Evolutionary conservation across 2,113 vertebrate species (phyloP).

Genomic region (Lophius piscatorius): DNA sequence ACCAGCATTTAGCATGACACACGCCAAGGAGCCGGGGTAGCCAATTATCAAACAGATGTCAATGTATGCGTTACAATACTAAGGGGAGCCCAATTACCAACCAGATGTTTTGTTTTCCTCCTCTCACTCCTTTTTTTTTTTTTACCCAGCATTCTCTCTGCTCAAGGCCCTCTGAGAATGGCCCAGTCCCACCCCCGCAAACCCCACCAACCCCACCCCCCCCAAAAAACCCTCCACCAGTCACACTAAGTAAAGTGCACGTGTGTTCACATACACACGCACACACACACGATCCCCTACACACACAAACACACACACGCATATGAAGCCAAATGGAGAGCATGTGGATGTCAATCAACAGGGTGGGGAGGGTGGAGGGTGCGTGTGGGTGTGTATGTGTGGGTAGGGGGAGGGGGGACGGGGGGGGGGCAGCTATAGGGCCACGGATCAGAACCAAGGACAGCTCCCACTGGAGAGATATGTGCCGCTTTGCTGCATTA

Average conservation of each 20-base stretch:
- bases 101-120: constrained; percentile 78
- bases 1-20: constrained; percentile 78
- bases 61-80: constrained; percentile 82
- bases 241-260: constrained; percentile 25
- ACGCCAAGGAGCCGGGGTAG: constrained; percentile 71
- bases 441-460: constrained; percentile 79
- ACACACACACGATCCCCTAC: no score
- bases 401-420: not conserved
- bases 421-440: constrained; percentile 22
- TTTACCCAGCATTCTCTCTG: constrained; percentile 60
- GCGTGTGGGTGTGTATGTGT: not conserved
- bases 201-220: constrained; percentile 44
- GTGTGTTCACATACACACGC: not conserved
- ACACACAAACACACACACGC: no score
- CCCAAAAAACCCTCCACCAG: constrained; percentile 36
- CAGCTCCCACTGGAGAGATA: constrained; percentile 69
- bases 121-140: constrained; percentile 24
- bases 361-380: constrained; percentile 7
- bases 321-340: constrained; percentile 65
- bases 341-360: constrained; percentile 77
- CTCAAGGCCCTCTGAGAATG: constrained; percentile 62
- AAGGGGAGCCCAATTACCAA: constrained; percentile 81
- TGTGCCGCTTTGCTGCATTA: constrained; percentile 57
- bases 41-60: constrained; percentile 85
- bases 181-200: constrained; percentile 41